Conservation (phyloP, 2,888 invertebrate species). For the Pollenia labialis region DNA sequence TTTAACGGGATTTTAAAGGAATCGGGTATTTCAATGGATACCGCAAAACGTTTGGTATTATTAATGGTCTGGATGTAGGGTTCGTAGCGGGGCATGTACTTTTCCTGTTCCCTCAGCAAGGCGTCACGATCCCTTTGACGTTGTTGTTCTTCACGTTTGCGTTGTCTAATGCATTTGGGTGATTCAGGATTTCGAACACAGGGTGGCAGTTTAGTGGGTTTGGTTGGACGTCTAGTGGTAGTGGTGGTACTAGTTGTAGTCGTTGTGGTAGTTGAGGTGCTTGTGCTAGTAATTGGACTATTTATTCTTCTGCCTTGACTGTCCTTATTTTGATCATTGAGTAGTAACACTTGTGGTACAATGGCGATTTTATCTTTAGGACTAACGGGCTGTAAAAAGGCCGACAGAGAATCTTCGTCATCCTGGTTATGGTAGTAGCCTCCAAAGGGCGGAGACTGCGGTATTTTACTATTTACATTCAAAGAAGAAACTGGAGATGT, state of each 20-base stretch:
- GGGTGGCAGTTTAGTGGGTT: constrained; percentile 81
- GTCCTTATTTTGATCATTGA: constrained; percentile 80
- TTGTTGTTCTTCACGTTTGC: constrained; percentile 81
- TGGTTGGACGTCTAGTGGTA: constrained; percentile 75
- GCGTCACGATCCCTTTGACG: constrained; percentile 81
- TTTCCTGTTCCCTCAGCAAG: constrained; percentile 80
- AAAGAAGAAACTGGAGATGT: constrained; percentile 64
- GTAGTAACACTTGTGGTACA: constrained; percentile 82
- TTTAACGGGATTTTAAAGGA: constrained; percentile 79
- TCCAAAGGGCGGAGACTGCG: constrained; percentile 77
- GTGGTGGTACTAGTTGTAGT: constrained; percentile 72
- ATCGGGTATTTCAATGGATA: constrained; percentile 82
- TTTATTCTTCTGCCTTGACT: constrained; percentile 69
- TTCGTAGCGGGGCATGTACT: constrained; percentile 80
- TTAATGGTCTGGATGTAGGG: constrained; percentile 82
- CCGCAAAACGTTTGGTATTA: constrained; percentile 82
- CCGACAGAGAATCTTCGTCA: constrained; percentile 76
- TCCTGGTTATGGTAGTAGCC: constrained; percentile 80
- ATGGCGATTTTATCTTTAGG: constrained; percentile 80
- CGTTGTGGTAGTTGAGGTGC: constrained; percentile 71
- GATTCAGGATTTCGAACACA: constrained; percentile 82
- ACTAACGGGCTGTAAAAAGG: constrained; percentile 76
- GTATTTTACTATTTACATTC: constrained; percentile 74
- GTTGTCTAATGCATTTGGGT: constrained; percentile 81
- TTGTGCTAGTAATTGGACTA: constrained; percentile 37